Conservation (phyloP, 1,140 invertebrate genomes). For the Leguminivora glycinivorella region DNA sequence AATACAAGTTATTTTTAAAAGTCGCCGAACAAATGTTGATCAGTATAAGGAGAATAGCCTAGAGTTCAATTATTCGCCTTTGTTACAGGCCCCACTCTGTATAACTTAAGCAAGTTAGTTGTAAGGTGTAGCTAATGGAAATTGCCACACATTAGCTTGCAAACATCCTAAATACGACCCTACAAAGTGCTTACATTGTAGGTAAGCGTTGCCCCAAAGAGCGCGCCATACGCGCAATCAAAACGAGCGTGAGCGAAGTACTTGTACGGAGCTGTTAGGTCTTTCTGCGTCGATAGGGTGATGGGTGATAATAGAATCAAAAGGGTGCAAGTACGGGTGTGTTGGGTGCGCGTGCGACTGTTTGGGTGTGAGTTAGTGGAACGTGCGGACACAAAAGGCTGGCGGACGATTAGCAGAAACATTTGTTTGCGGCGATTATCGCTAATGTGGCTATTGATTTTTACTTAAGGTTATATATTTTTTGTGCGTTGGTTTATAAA, state of each 20-base stretch:
- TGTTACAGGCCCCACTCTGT: too few species aligned
- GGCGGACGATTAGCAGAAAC: slow-evolving; percentile 9
- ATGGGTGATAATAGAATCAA: neutral
- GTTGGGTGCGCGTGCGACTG: neutral
- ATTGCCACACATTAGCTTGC: neutral
- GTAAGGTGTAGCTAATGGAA: slow-evolving; percentile 7
- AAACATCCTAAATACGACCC: slow-evolving; percentile 4
- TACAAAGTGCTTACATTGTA: slow-evolving; percentile 9
- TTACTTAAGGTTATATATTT: neutral
- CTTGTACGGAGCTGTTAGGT: neutral
- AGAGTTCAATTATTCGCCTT: too few species aligned
- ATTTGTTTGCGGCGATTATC: neutral
- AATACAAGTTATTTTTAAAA: too few species aligned
- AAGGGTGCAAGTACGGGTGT: neutral
- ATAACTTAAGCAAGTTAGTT: neutral
- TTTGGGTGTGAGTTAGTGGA: neutral
- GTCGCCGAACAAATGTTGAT: too few species aligned
- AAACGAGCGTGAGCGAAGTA: neutral
- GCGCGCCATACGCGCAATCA: neutral
- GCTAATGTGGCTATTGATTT: slow-evolving; percentile 12
- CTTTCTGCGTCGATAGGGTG: neutral
- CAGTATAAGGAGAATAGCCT: too few species aligned
- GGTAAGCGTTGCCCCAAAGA: neutral
- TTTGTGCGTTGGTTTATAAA: neutral
- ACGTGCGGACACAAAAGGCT: slow-evolving; percentile 16